phyloP scores from a whole-genome alignment of 2,888 invertebrate species.

The Fissipunctia ypsillon region DNA sequence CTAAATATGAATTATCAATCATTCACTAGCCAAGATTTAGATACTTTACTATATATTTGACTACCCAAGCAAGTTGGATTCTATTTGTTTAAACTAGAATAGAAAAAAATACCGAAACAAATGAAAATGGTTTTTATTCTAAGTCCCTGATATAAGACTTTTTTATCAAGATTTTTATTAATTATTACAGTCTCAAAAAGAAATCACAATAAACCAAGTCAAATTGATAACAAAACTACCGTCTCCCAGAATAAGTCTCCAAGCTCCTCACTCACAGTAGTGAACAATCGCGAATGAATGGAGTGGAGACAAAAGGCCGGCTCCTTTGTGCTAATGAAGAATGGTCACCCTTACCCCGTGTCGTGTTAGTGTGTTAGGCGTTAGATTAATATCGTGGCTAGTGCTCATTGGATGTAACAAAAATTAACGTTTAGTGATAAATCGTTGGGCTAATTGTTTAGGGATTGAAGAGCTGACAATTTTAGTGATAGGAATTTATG shows the following conservation, averaged over 20 bases:
- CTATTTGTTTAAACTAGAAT: no score
- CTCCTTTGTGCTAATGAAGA: slow-evolving; percentile 90
- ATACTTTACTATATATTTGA: no score
- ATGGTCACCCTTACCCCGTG: slow-evolving; percentile 86
- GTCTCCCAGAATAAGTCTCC: slow-evolving; percentile 74
- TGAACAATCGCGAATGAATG: slow-evolving; percentile 89
- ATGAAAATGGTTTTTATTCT: no score
- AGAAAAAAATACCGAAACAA: no score
- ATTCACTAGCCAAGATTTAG: no score
- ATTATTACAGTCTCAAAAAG: no score
- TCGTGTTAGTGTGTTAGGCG: slow-evolving; percentile 84
- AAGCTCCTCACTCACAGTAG: slow-evolving; percentile 78
- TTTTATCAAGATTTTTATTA: no score
- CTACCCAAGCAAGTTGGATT: no score
- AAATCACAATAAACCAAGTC: slow-evolving; percentile 8
- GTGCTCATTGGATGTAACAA: slow-evolving; percentile 65
- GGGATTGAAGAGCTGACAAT: background rate
- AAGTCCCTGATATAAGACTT: no score
- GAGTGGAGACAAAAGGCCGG: slow-evolving; percentile 86
- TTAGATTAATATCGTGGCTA: slow-evolving; percentile 82
- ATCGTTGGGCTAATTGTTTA: slow-evolving; percentile 37
- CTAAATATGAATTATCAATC: no score
- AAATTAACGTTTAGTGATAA: slow-evolving; percentile 62
- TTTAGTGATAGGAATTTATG: background rate
- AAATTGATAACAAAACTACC: slow-evolving; percentile 4